Evolutionary conservation across 1,140 invertebrate species (phyloP).

Genomic region (Papilio polyxenes): DNA sequence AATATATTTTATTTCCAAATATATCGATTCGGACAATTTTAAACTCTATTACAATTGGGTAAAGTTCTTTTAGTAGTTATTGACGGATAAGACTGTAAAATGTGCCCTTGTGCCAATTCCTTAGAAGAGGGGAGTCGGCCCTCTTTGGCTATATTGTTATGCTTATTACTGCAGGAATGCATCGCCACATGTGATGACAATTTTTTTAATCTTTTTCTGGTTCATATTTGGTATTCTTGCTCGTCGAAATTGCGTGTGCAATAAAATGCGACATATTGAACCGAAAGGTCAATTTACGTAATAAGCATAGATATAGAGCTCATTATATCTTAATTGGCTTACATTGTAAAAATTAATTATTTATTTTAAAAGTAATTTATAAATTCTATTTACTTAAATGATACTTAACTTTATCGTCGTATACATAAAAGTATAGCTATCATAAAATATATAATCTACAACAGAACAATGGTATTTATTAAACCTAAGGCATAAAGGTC

Average conservation of each 20-base stretch:
- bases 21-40: background rate
- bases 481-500: background rate
- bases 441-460: background rate
- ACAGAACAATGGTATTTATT: background rate
- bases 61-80: background rate
- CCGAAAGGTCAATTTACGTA: background rate
- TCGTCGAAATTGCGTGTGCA: background rate
- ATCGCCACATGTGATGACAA: conserved; percentile 4
- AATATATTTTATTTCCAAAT: background rate
- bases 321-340: no score
- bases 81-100: background rate
- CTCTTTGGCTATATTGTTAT: conserved; percentile 19
- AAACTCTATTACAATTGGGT: background rate
- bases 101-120: conserved; percentile 21
- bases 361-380: no score
- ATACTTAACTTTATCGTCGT: no score
- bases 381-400: background rate
- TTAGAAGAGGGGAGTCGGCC: conserved; percentile 23
- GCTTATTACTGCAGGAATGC: conserved; percentile 27
- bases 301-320: background rate
- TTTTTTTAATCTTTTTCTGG: background rate
- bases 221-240: background rate
- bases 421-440: no score
- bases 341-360: no score
- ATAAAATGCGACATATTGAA: background rate